Evolutionary conservation across 1,140 invertebrate genomes (phyloP), one percentile per base, ranked within the genome.

Genomic region (Pissodes strobi): DNA sequence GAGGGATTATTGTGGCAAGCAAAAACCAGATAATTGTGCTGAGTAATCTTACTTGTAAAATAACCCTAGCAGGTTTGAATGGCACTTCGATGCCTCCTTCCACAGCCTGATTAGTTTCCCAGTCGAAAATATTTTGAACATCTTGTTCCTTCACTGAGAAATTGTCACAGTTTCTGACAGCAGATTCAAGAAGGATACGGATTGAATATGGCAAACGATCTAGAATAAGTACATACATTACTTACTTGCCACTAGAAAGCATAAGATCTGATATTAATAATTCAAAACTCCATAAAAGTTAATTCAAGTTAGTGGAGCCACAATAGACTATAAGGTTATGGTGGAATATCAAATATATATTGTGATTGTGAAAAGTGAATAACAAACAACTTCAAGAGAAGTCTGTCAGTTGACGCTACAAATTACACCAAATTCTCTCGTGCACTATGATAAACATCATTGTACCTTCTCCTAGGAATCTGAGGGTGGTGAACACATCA

Each of bases 111-210:
- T 90, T 88, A 37, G 80, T 74, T 78, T 94, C 86, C 97, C 97
- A 99, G 67, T 93, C 82, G n/a, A 98, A 80, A 37, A 99, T 91
- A 68, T 90, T 95, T 61, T 91, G 80, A 0, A 99, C 94, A 84
- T 99, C 96, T 51, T 84, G 81, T 75, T 91, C 84, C 38, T 87
- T 85, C 4, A 94, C 86, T 78, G 96, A 92, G 76, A 98, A 98
- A 70, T 93, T 90, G 81, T 99, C 97, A 80, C 96, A 99, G 81
- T 97, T 96, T 56, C 97, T 82, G 0, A 99, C 88, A 23, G 94
- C 94, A 5, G 95, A 95, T 81, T 99, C 97, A 69, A 99, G 80
- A 1, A 99, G 82, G 5, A 98, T 89, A 74, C 95, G 83, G 52
- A 99, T 91, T 2, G 94, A 97, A 81, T 88, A 98, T 0, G 97